Conservation (phyloP, 2,797 vertebrate species). For the Phaenicophaeus curvirostris region DNA sequence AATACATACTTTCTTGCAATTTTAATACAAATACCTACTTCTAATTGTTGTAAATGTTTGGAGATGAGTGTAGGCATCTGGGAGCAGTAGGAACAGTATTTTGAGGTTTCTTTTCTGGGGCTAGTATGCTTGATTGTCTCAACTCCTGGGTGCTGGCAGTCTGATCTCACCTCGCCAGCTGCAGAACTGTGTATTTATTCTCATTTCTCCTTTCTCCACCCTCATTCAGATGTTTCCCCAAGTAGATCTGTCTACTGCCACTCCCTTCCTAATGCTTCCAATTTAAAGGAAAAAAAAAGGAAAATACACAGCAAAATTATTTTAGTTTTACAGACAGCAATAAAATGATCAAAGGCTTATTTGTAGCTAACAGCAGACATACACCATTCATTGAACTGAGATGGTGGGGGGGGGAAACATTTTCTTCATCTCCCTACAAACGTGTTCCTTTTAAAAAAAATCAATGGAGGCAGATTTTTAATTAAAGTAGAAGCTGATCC, state of each 20-base stretch:
- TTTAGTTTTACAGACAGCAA: constrained; percentile 26
- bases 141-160: not conserved
- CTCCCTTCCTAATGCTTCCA: not conserved
- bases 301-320: constrained; percentile 4
- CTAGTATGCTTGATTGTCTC: not conserved
- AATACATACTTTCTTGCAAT: not conserved
- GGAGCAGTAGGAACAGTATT: not conserved
- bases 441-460: constrained; percentile 53
- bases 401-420: not conserved
- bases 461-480: constrained; percentile 62
- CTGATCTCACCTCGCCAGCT: not conserved
- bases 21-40: not conserved
- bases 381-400: constrained; percentile 32
- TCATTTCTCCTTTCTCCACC: not conserved
- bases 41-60: not conserved
- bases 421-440: constrained; percentile 48
- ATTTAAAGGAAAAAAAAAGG: not conserved
- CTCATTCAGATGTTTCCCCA: not conserved
- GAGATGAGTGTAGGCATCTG: not conserved
- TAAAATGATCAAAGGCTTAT: constrained; percentile 68
- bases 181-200: not conserved
- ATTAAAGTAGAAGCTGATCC: constrained; percentile 65
- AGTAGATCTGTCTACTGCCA: not conserved
- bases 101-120: not conserved
- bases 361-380: not conserved